Base-by-base conservation (phyloP, 2,888 invertebrate species). In the Hydriomena furcata region DNA sequence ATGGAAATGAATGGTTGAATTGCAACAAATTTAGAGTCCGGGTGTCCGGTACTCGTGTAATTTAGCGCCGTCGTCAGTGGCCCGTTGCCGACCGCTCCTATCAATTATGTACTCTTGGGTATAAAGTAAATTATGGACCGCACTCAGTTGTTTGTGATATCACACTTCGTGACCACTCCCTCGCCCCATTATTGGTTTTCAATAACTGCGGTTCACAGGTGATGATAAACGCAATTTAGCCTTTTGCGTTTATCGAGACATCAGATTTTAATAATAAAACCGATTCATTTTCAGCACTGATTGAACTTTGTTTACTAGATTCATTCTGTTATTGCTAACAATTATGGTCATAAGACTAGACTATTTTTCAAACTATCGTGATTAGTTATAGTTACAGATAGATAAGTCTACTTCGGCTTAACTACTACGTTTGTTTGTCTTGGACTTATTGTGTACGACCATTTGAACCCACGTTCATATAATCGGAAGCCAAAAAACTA, bases 61-160 rank as follows among this genome's bases (percentile, higher is more conserved):
- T 82, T 84, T 79, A 78, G 68, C 66, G 63, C 67, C 71, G 76
- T 66, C 71, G 76, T 77, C 77, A 66, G 63, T 62, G 68, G 68
- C 58, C 58, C 68, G 61, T 24, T 25, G 42, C 28, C 67, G 63
- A 57, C 53, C 61, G 61, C 61, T 64, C 59, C 75, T 73, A 83
- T 84, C 77, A 79, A 80, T 81, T 80, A 79, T 82, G 74, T 79
- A 82, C n/a, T n/a, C n/a, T n/a, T n/a, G n/a, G 62, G 71, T 68
- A 63, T 70, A 62, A 71, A 69, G 71, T 71, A 76, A 69, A 74
- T 75, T 71, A 64, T 56, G 64, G 56, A 63, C 65, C 71, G 61
- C 64, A 64, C 63, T 62, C 59, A 63, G 60, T 66, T 77, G 73
- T 76, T 73, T 71, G 68, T 71, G 74, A 74, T 75, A 64, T 60